Percentiles rank a stretch among this genome's conserved stretches.
Conservation (phyloP, 2,113 vertebrate genomes). For the Neogobius melanostomus region DNA sequence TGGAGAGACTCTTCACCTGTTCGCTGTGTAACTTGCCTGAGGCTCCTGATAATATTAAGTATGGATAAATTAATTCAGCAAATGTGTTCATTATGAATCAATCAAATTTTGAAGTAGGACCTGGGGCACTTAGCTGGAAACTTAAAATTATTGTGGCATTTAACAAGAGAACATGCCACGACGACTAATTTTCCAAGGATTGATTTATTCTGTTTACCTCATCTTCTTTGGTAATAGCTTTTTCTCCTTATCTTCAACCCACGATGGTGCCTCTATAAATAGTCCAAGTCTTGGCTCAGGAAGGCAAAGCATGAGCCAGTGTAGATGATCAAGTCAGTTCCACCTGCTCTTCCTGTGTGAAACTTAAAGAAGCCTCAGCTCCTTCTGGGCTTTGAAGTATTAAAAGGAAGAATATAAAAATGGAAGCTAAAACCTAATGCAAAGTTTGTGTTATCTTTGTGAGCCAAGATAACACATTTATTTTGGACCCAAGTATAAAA, state of each 20-base stretch:
- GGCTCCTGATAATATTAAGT: slow-evolving; percentile 12
- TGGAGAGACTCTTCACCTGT: slow-evolving; percentile 1
- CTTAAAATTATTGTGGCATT: slow-evolving; percentile 30
- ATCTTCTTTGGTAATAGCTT: slow-evolving; percentile 1
- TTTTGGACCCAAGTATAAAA: not conserved
- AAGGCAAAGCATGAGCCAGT: slow-evolving; percentile 30
- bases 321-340: slow-evolving; percentile 34
- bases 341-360: slow-evolving; percentile 19
- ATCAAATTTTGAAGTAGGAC: slow-evolving; percentile 1
- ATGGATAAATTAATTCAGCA: slow-evolving; percentile 24
- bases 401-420: not conserved
- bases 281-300: slow-evolving; percentile 30
- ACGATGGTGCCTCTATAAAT: slow-evolving; percentile 50
- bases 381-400: not conserved
- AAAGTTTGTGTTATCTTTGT: not conserved
- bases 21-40: slow-evolving; percentile 13
- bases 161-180: slow-evolving; percentile 7
- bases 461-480: not conserved
- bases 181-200: not conserved
- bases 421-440: not conserved
- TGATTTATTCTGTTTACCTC: slow-evolving; percentile 1
- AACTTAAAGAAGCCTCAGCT: slow-evolving; percentile 13
- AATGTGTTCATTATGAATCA: slow-evolving; percentile 33
- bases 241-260: slow-evolving; percentile 19
- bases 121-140: slow-evolving; percentile 6